These are phyloP conservation scores for Oceanodroma tethys DNA, from an alignment of 2,113 vertebrate genomes.

Conservation along the genomic window DNA sequence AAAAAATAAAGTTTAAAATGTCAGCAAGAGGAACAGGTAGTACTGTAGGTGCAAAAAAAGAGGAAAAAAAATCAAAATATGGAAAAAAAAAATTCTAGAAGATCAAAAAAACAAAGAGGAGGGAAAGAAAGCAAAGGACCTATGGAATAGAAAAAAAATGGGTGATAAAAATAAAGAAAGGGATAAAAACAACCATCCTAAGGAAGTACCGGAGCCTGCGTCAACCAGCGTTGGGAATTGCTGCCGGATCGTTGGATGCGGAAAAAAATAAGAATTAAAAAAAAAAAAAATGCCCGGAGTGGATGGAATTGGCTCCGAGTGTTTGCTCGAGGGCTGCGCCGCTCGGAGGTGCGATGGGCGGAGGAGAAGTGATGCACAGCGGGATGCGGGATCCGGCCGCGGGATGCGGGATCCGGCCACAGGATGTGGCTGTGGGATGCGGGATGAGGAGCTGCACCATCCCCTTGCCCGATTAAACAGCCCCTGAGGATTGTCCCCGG, in stretches of 20 bases:
- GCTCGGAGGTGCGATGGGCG: neutral
- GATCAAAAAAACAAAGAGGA: neutral
- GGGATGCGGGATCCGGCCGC: neutral
- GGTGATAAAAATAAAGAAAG: neutral
- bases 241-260: neutral
- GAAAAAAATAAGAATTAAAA: no score
- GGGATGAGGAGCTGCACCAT: neutral
- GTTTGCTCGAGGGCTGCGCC: neutral
- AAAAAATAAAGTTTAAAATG: no score
- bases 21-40: neutral
- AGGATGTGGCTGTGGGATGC: neutral
- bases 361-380: neutral
- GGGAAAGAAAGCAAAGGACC: neutral
- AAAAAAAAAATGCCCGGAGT: neutral
- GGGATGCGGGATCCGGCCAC: neutral
- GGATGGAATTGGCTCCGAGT: neutral
- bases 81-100: neutral
- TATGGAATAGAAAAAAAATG: no score
- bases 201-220: neutral
- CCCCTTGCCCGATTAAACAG: neutral
- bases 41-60: neutral
- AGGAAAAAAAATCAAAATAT: neutral
- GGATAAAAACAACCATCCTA: neutral
- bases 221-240: neutral
- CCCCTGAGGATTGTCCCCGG: neutral